Evolutionary conservation across 2,888 invertebrate species (phyloP), one percentile per base, ranked within the genome.

Genomic region (Rhagophthalmus giganteus): DNA sequence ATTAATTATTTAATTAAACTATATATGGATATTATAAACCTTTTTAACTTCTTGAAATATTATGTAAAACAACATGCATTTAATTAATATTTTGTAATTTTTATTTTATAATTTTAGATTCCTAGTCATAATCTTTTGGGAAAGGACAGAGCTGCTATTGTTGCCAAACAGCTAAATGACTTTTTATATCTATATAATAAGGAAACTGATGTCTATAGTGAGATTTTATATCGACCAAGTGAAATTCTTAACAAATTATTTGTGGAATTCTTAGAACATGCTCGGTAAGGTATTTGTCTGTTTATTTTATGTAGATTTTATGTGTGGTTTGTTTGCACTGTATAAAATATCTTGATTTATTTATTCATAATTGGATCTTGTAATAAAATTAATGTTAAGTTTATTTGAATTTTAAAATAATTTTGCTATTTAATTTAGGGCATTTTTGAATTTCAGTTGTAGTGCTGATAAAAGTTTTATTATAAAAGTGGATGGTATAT

Each of bases 81-180:
- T n/a, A n/a, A n/a, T n/a, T n/a, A n/a, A n/a, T n/a, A n/a, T 25
- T 35, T 35, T 20, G 7, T 20, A 25, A 34, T 16, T 62, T 32
- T 24, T 24, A 13, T 32, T 16, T 6, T 47, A 3, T 11, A 50
- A 51, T 70, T 68, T 33, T 69, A 88, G 87, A 79, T 82, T 58
- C 87, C 87, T 9, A 83, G 85, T 61, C 79, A 81, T 48, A 85
- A 87, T 74, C 79, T 90, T 69, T 81, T 85, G 63, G 85, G 85
- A 68, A 91, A 91, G 74, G 91, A 91, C 73, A 79, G 87, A 13
- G 87, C 90, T 51, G 91, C 91, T 1, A 84, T 91, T 62, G 85
- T 90, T 38, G 89, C 91, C 1, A 92, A 90, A 73, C 85, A 90
- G 63, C 77, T 90, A 38, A 88, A 88, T 68, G 91, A 92, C 73